Base-by-base conservation (phyloP, 2,797 vertebrate species). In the Malurus splendens region DNA sequence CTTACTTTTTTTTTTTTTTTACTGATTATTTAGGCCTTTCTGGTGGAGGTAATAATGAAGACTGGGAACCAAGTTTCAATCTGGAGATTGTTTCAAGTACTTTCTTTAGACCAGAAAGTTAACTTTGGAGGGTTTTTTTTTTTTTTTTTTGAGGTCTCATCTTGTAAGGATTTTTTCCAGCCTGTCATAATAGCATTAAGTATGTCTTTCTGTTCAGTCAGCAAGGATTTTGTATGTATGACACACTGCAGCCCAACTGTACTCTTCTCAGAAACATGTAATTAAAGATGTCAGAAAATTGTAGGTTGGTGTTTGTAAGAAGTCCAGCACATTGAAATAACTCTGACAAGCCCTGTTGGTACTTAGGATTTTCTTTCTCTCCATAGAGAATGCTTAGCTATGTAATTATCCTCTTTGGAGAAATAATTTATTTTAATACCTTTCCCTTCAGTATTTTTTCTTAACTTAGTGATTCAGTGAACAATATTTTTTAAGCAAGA, bases 281-380 rank as follows among this genome's bases (percentile, higher is more conserved):
- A 93, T 92, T 86, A 77, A 78, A 87, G 42, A 50, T 70, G 86
- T 95, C 92, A 89, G 87, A 76, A 89, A 91, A 90, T 79, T 70
- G 66, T 56, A 83, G 86, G 81, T 79, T 93, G 30, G 17, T 3
- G 74, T 64, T 86, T n/a, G 36, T 83, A 51, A 64, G 83, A 89
- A 81, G 72, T 52, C 66, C 48, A 2, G 41, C 64, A 22, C 11
- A 2, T 38, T 48, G 65, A 84, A 57, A 39, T 50, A 56, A 24
- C 56, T 25, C 8, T 72, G 57, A 61, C 54, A 59, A 81, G 64
- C 59, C 44, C 12, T 55, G 8, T 25, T 39, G 68, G 73, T 52
- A 66, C 62, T 88, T 54, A 30, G 25, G 44, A 33, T 39, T 73
- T 76, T 76, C 48, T 25, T 87, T 67, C 25, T 72, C 44, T 76